A percentile compares a stretch with the other conserved stretches of the same genome.
Evolutionary conservation across 2,888 invertebrate genomes (phyloP).

Genomic region (Phania funesta): DNA sequence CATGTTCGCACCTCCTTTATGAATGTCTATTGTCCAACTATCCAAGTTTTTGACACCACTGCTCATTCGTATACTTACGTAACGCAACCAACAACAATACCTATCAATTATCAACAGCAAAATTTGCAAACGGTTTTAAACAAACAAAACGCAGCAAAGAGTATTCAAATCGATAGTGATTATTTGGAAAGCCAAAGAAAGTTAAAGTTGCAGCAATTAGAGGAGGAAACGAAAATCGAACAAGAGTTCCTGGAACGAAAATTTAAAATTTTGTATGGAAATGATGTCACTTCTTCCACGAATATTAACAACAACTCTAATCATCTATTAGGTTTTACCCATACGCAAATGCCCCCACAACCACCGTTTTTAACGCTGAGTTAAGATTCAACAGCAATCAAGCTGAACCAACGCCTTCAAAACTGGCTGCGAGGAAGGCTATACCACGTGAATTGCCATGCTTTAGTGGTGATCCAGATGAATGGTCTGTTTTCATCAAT

Average conservation of each 20-base stretch:
- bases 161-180: background rate
- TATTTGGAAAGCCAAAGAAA: background rate
- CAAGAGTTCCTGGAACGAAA: background rate
- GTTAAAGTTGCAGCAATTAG: background rate
- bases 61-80: background rate
- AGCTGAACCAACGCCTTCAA: background rate
- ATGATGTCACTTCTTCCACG: background rate
- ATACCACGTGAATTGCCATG: slow-evolving; percentile 4
- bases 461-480: slow-evolving; percentile 29
- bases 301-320: too few relatives aligned
- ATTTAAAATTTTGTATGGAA: background rate
- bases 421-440: slow-evolving; percentile 9
- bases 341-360: too few relatives aligned
- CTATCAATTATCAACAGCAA: background rate
- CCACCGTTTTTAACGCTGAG: too few relatives aligned
- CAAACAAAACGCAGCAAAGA: background rate
- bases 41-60: background rate
- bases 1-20: background rate
- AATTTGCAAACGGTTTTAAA: background rate
- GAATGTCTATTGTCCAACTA: background rate
- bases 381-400: background rate
- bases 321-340: too few relatives aligned
- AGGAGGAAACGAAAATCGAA: background rate
- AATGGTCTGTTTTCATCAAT: slow-evolving; percentile 25
- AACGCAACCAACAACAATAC: background rate